Conservation (phyloP, 2,797 vertebrate genomes). For the Diplodus sargus region DNA sequence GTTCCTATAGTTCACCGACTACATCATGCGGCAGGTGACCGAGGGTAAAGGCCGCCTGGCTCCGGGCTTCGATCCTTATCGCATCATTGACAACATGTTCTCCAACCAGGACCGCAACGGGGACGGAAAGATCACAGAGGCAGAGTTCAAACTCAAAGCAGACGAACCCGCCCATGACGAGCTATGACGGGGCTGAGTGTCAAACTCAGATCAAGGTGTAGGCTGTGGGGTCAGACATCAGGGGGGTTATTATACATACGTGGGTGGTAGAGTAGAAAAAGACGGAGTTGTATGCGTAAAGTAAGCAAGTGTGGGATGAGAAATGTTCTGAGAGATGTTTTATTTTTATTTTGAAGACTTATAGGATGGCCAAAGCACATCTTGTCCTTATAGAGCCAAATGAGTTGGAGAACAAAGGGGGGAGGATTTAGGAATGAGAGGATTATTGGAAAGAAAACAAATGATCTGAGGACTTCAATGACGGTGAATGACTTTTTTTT, state of each 20-base stretch:
- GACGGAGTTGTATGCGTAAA: slow-evolving; percentile 28
- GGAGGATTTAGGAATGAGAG: slow-evolving; percentile 1
- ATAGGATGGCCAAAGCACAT: slow-evolving; percentile 20
- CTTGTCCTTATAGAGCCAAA: slow-evolving; percentile 18
- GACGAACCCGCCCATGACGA: slow-evolving; percentile 94
- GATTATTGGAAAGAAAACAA: slow-evolving; percentile 14
- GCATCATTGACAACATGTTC: slow-evolving; percentile 97
- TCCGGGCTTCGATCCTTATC: slow-evolving; percentile 92
- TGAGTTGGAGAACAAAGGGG: slow-evolving; percentile 12
- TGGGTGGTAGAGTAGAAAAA: slow-evolving; percentile 33
- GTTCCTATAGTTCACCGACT: slow-evolving; percentile 91
- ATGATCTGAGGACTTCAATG: slow-evolving; percentile 41
- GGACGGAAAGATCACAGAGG: slow-evolving; percentile 92
- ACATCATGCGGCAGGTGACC: slow-evolving; percentile 92
- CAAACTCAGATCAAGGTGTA: slow-evolving; percentile 40
- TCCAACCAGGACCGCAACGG: slow-evolving; percentile 95
- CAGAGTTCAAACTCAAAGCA: slow-evolving; percentile 96
- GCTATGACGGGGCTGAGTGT: slow-evolving; percentile 84
- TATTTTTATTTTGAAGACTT: slow-evolving; percentile 30
- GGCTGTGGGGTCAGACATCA: slow-evolving; percentile 47
- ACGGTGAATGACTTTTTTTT: slow-evolving; percentile 44
- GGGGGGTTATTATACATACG: slow-evolving; percentile 8
- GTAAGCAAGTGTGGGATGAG: not conserved
- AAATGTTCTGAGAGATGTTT: slow-evolving; percentile 19
- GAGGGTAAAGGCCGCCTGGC: slow-evolving; percentile 96